Base-by-base conservation (phyloP, 2,113 vertebrate species). In the Ellobius talpinus region DNA sequence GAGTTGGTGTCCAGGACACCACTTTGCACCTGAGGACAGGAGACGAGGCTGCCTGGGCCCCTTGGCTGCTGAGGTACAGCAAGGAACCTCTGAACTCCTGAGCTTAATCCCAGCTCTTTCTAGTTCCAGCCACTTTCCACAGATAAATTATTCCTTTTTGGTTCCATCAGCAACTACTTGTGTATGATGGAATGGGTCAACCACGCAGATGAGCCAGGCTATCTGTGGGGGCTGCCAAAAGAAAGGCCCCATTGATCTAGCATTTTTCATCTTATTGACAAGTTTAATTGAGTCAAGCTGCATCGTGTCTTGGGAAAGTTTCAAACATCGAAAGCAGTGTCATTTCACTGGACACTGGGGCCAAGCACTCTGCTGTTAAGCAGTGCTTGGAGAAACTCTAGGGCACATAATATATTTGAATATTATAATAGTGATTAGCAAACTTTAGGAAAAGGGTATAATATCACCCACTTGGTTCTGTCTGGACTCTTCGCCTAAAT, bases 221-320 rank as follows among this genome's bases (percentile, higher is more conserved):
- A 92, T 87, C 93, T 76, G 29, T 23, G 5, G 89, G 72, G 23
- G 42, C 93, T 90, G 92, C 95, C 96, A 94, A 87, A 61, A 36
- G 70, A 66, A 95, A 90, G 8, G 19, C 74, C 87, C 74, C 61
- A 31, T 5, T 55, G 87, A 86, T 88, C 79, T 90, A 89, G 58
- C 29, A 72, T 36, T 68, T 95, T 93, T 95, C 79, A 86, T 95
- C 65, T 87, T 55, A 81, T 52, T 90, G 96, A 96, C 97, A 92
- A 61, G 66, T 66, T 78, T 96, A 96, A 93, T 82, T 95, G 88
- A 85, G 88, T 65, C 89, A 93, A 95, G 92, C 79, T 95, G 92
- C 66, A 19, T 50, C 29, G 72, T 39, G 58, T 86, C 93, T 66
- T 45, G 93, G 89, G 86, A 79, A 86, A 61, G n/a, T 81, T 90